Evolutionary conservation across 2,113 vertebrate species (phyloP), one percentile per base, ranked within the genome.

Genomic region (Phylloscopus trochiloides): DNA sequence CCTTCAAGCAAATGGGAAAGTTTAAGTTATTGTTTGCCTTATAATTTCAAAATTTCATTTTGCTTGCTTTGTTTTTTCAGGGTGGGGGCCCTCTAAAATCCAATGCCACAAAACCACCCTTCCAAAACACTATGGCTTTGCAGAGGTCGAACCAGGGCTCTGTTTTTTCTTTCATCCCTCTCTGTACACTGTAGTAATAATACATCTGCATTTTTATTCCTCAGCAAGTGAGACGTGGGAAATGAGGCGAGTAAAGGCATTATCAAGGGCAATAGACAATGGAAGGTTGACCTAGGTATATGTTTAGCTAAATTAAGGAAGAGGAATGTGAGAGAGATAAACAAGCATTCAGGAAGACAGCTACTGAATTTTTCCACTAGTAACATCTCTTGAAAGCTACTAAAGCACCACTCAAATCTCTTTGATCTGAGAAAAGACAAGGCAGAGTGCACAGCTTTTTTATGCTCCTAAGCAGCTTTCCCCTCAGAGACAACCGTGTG

Each of bases 391-490:
- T 80, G 67, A 90, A 96, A 93, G 82, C 74, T 79, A 2, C 59
- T 87, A 83, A 76, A 91, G 78, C 62, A 76, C 29, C 32, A 73
- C 54, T 88, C 78, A 83, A 43, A 80, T 74, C 63, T 80, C 78
- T 94, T 96, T 94, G 85, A 92, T 92, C 75, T 92, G 78, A 57
- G 59, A 83, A 92, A 79, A 88, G 59, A 86, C 82, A 86, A 94
- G 59, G 75, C 55, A 88, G 50, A 94, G 57, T 52, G 54, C 72
- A 57, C 19, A 70, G 78, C 28, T 75, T 79, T 76, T 90, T 96
- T 73, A 65, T 79, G 67, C 25, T 93, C 34, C 77, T 76, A 74
- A 91, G 36, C 12, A 40, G 65, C 85, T 95, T 91, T 81, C 10
- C 28, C 32, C n/a, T 89, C 24, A 78, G 86, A 85, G 73, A 43